phyloP scores from a whole-genome alignment of 2,888 invertebrate species.

The Ochropacha duplaris region DNA sequence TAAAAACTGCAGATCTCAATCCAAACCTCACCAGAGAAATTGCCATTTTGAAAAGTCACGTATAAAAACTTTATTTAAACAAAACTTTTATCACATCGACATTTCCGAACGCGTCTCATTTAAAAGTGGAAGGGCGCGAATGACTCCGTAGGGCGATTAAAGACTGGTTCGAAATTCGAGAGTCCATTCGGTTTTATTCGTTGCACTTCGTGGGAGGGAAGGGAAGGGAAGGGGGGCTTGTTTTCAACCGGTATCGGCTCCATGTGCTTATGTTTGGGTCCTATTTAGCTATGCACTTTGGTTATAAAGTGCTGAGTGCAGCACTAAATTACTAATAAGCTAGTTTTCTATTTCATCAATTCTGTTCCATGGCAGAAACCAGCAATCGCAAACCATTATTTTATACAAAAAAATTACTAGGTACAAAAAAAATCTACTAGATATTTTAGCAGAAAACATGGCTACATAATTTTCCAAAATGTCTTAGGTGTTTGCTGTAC shows the following conservation, averaged over 20 bases:
- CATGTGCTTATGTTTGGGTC: slow-evolving; percentile 33
- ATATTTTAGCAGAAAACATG: no score
- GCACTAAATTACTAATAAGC: no score
- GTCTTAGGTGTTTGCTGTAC: no score
- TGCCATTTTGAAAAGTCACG: slow-evolving; percentile 63
- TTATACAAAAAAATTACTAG: no score
- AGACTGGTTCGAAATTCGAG: slow-evolving; percentile 58
- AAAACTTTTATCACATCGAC: slow-evolving; percentile 17
- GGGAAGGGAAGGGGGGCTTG: slow-evolving; percentile 43
- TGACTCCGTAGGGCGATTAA: slow-evolving; percentile 30
- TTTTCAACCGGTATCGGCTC: slow-evolving; percentile 43
- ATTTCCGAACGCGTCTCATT: slow-evolving; percentile 10
- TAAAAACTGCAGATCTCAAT: slow-evolving; percentile 53
- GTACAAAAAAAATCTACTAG: no score
- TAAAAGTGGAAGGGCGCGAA: slow-evolving; percentile 18
- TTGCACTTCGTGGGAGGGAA: slow-evolving; percentile 22
- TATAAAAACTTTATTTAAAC: slow-evolving; percentile 20
- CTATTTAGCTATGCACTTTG: slow-evolving; percentile 2
- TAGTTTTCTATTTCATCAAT: no score
- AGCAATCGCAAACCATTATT: no score
- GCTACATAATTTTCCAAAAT: no score
- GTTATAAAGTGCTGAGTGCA: slow-evolving; percentile 19
- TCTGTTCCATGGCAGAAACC: no score
- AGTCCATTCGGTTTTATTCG: slow-evolving; percentile 62
- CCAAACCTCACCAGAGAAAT: slow-evolving; percentile 70